Conservation (phyloP, 2,888 invertebrate genomes). For the Pogonocherus hispidulus region DNA sequence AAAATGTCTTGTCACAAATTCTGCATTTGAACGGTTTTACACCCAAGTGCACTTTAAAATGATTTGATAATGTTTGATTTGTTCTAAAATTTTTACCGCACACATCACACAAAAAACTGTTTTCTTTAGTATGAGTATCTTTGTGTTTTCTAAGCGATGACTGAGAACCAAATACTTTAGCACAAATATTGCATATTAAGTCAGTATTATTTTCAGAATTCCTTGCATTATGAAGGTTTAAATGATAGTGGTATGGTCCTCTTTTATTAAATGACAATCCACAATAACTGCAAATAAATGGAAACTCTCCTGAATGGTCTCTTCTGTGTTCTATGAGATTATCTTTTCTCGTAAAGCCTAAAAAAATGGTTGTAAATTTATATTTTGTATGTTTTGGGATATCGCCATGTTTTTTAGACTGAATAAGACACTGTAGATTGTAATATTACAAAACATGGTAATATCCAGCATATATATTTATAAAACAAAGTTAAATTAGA, state of each 20-base stretch:
- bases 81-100: conserved; percentile 23
- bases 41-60: conserved; percentile 12
- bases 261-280: conserved; percentile 20
- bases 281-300: conserved; percentile 27
- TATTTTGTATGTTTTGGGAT: no score
- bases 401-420: no score
- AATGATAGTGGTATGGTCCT: conserved; percentile 16
- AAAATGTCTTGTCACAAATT: conserved; percentile 18
- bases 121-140: conserved; percentile 13
- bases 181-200: conserved; percentile 8
- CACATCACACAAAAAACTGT: conserved; percentile 19
- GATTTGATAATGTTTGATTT: conserved; percentile 18
- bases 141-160: conserved; percentile 12
- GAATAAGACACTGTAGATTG: no score
- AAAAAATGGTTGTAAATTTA: background rate
- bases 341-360: conserved; percentile 18
- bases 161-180: conserved; percentile 19
- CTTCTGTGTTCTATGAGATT: conserved; percentile 14
- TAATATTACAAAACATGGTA: no score
- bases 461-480: no score
- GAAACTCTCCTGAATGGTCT: conserved; percentile 19
- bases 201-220: conserved; percentile 9
- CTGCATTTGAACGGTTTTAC: conserved; percentile 17
- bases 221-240: conserved; percentile 13
- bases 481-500: no score